These are phyloP conservation scores for Eufriesea mexicana DNA, from an alignment of 1,140 invertebrate species.

Conservation along the genomic window DNA sequence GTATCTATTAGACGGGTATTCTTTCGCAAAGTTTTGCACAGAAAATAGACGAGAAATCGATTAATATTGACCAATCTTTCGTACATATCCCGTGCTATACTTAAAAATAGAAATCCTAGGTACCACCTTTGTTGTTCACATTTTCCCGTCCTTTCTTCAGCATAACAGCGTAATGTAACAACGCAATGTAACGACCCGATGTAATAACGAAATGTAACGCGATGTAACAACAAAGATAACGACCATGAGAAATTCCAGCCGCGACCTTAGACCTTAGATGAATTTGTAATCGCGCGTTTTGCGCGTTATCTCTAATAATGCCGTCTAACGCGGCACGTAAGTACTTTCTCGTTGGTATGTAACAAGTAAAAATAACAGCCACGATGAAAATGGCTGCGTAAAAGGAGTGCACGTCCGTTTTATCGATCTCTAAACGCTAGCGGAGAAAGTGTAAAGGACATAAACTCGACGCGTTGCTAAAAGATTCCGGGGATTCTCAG, in stretches of 20 bases:
- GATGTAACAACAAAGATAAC: not conserved
- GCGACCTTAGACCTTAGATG: not conserved
- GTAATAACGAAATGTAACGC: not conserved
- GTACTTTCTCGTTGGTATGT: not conserved
- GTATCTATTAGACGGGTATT: not conserved
- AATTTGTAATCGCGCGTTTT: not conserved
- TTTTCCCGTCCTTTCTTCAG: not conserved
- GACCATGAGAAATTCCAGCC: not conserved
- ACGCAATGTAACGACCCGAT: not conserved
- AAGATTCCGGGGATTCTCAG: not conserved
- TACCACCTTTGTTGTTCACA: no score
- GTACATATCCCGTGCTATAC: not conserved
- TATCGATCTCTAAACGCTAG: slow-evolving; percentile 3
- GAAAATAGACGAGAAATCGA: not conserved
- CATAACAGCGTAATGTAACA: not conserved
- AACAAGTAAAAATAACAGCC: slow-evolving; percentile 9
- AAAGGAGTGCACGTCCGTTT: slow-evolving; percentile 12
- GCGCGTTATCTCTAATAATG: not conserved
- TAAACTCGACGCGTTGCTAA: not conserved
- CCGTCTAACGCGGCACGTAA: not conserved
- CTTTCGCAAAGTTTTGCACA: not conserved
- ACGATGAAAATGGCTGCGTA: slow-evolving; percentile 14
- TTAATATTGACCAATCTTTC: not conserved
- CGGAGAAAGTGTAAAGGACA: slow-evolving; percentile 7
- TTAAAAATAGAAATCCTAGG: not conserved